Evolutionary conservation across 2,888 invertebrate genomes (phyloP).

Genomic region (Dryobotodes eremita): DNA sequence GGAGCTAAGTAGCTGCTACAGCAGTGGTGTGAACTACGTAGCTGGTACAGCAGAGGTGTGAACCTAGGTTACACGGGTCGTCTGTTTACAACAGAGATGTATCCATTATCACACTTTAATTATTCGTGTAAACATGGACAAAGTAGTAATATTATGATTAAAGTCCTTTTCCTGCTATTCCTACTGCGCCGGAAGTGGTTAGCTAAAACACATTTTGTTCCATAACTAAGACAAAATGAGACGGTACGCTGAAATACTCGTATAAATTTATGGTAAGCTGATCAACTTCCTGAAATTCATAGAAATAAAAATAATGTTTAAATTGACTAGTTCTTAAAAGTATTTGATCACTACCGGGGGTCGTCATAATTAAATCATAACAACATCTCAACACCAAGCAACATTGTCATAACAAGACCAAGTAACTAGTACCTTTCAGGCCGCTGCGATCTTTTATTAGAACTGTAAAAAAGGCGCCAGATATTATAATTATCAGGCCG

Average conservation of each 20-base stretch:
- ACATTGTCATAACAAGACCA: too few relatives aligned
- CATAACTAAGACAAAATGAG: background rate
- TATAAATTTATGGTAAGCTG: background rate
- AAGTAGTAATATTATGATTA: background rate
- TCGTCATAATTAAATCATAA: background rate
- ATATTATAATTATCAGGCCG: background rate
- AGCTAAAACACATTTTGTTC: background rate
- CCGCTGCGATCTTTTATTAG: background rate
- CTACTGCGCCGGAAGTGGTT: background rate
- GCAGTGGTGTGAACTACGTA: background rate
- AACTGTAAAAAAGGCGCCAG: background rate
- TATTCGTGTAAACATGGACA: slow-evolving; percentile 23
- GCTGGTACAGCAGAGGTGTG: slow-evolving; percentile 22
- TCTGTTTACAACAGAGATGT: slow-evolving; percentile 31
- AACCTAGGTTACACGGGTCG: slow-evolving; percentile 7
- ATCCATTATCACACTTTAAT: slow-evolving; percentile 17
- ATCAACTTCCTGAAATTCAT: background rate
- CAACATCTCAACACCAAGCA: background rate
- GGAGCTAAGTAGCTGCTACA: background rate
- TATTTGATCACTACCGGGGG: background rate
- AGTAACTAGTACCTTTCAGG: background rate
- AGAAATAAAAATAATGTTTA: background rate
- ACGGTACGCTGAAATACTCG: background rate
- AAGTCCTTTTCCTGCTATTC: background rate
- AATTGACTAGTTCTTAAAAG: background rate